These are phyloP conservation scores for Solea solea DNA, from an alignment of 2,113 vertebrate genomes.

Conservation along the genomic window DNA sequence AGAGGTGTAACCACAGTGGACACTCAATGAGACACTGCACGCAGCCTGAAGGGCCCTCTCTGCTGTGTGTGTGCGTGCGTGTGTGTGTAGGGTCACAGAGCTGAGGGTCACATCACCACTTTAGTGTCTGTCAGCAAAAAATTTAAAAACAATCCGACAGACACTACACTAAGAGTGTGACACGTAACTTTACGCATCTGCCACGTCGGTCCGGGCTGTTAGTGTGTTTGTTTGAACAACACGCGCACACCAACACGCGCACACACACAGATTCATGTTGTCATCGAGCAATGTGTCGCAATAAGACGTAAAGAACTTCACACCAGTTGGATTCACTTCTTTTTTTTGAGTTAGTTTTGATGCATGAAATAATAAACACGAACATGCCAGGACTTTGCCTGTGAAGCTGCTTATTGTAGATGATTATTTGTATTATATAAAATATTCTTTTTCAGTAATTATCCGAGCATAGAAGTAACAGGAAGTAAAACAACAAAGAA, in stretches of 20 bases:
- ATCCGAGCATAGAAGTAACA: not conserved
- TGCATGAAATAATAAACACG: slow-evolving; percentile 4
- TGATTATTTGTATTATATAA: not conserved
- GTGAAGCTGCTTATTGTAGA: not conserved
- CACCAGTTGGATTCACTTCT: slow-evolving; percentile 16
- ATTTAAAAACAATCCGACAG: slow-evolving; percentile 23
- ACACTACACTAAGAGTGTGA: not conserved
- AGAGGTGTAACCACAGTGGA: slow-evolving; percentile 32
- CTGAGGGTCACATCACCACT: slow-evolving; percentile 31
- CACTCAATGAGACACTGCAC: slow-evolving; percentile 36
- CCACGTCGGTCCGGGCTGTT: slow-evolving; percentile 10
- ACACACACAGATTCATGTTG: slow-evolving; percentile 21
- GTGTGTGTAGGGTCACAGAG: slow-evolving; percentile 25
- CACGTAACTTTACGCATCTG: slow-evolving; percentile 5
- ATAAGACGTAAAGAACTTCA: slow-evolving; percentile 13
- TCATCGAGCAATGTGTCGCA: not conserved
- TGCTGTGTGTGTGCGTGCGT: not conserved
- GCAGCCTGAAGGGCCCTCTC: slow-evolving; percentile 13
- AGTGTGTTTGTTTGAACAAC: slow-evolving; percentile 12
- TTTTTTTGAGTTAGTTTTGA: not conserved
- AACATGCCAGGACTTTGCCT: not conserved
- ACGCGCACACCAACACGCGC: not conserved
- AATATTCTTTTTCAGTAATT: slow-evolving; percentile 2
- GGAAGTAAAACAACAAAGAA: not conserved
- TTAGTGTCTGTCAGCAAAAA: slow-evolving; percentile 26